Conservation (phyloP, 2,888 invertebrate genomes). For the Nomada flava region DNA sequence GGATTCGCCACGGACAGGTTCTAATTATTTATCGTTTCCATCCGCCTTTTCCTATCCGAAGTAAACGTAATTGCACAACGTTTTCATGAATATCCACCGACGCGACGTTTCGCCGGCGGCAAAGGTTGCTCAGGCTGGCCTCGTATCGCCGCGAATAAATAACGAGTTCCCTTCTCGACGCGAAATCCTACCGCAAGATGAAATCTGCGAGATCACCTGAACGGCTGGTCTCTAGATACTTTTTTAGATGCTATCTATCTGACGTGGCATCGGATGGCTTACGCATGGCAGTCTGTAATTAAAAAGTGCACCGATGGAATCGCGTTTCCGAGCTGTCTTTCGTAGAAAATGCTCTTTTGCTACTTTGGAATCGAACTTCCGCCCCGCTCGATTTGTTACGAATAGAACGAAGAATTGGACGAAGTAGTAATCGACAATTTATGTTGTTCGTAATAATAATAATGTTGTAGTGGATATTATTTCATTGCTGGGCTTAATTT, state of each 20-base stretch:
- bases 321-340: constrained; percentile 28
- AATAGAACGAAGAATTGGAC: background rate
- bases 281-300: constrained; percentile 48
- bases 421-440: background rate
- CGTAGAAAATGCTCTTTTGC: constrained; percentile 4
- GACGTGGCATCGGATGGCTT: constrained; percentile 22
- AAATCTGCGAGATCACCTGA: constrained; percentile 38
- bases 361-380: constrained; percentile 35
- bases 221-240: constrained; percentile 13
- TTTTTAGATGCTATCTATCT: constrained; percentile 44
- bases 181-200: constrained; percentile 28
- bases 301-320: constrained; percentile 45
- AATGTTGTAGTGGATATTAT: too few relatives aligned
- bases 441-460: too few relatives aligned
- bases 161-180: constrained; percentile 21
- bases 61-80: constrained; percentile 28
- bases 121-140: background rate
- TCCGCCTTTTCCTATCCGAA: constrained; percentile 17
- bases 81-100: constrained; percentile 39
- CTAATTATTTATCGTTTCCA: constrained; percentile 48
- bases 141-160: constrained; percentile 31
- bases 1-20: constrained; percentile 39
- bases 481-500: background rate
- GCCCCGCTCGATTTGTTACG: background rate
- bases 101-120: constrained; percentile 28